Base-by-base conservation (phyloP, 2,888 invertebrate genomes). In the Euclidia mi region DNA sequence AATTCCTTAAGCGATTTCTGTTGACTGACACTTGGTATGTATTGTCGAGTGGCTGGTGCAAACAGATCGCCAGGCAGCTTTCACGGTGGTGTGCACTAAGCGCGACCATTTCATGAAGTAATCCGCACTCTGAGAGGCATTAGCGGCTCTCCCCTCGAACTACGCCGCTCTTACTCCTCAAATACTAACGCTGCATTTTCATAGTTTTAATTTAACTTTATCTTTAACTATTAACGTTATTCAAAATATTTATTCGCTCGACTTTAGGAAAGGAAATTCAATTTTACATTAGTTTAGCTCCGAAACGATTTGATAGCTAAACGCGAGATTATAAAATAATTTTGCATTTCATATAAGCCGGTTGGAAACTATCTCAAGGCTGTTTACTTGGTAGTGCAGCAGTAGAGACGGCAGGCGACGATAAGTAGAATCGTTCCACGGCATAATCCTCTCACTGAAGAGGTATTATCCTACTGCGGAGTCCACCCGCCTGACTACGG, bases 31-130 rank as follows among this genome's bases (percentile, higher is more conserved):
- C 84, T 85, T 82, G 82, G 84, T 25, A 82, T 85, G 78, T 81
- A 67, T 71, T 73, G 74, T 82, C 64, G 76, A 86, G 84, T 82
- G 82, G 68, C 73, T 79, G 79, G 68, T 79, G 82, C 82, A 87
- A 88, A 88, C 88, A 86, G 88, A 89, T 90, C 86, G 85, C 79
- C 83, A 82, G 75, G 71, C 79, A 83, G 89, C 89, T 88, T 89
- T 88, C 81, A 85, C 87, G 85, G 78, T 71, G 81, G 80, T 86
- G 85, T 86, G 88, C 82, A 82, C 81, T 89, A 87, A 89, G 85
- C 86, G 84, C 83, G 82, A 88, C 88, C 86, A 87, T 86, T 89
- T 83, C 87, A 89, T 83, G 86, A 84, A 85, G 85, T 91, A 91
- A 91, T 91, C 91, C 90, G 82, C 84, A 84, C 86, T 85, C 78